phyloP scores from a whole-genome alignment of 2,113 vertebrate genomes.

The Harpagus bidentatus region DNA sequence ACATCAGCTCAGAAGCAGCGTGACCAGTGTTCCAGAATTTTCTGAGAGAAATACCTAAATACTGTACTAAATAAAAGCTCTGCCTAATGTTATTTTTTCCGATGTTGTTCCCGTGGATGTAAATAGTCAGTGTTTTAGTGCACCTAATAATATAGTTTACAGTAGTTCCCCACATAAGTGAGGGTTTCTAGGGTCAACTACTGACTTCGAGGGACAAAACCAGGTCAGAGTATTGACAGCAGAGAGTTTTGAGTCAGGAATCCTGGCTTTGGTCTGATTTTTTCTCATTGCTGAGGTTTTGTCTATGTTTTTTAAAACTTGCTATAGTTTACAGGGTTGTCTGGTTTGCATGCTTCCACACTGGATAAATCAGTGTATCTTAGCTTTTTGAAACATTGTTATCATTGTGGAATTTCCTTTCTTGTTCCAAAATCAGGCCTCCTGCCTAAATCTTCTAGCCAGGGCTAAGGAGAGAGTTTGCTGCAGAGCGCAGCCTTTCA shows the following conservation, averaged over 20 bases:
- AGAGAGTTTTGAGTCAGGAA: background rate
- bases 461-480: background rate
- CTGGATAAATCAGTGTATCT: background rate
- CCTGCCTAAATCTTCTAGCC: background rate
- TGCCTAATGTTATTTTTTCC: background rate
- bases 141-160: background rate
- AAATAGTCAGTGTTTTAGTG: background rate
- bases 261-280: background rate
- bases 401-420: background rate
- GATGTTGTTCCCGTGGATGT: background rate
- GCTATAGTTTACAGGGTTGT: background rate
- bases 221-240: background rate
- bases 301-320: background rate
- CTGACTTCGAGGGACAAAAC: background rate
- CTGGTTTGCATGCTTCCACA: background rate
- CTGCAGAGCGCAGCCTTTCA: background rate
- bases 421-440: background rate
- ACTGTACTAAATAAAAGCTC: background rate
- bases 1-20: background rate
- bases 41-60: background rate
- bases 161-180: background rate
- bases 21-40: background rate
- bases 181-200: background rate
- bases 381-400: background rate
- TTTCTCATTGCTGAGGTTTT: background rate